Conservation (phyloP, 2,797 vertebrate genomes). For the Sebastolobus altivelis region DNA sequence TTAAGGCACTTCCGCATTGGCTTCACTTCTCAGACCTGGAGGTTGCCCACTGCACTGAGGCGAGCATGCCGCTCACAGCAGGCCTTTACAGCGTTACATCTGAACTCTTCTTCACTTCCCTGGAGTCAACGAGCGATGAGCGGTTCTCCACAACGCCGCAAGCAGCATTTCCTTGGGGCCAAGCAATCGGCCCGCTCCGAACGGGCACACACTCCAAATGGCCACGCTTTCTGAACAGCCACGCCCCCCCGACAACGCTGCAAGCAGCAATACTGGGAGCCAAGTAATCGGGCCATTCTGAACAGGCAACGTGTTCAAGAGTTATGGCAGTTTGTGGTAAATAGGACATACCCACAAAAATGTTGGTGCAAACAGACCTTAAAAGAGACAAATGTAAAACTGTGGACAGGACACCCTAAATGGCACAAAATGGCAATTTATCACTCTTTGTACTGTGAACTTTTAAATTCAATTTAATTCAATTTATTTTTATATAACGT, state of each 20-base stretch:
- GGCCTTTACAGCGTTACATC: not conserved
- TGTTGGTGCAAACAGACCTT: not conserved
- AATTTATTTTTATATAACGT: too few species aligned
- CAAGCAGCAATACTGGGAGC: too few species aligned
- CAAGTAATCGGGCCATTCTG: not conserved
- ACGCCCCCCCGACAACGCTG: too few species aligned
- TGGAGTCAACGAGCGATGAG: too few species aligned
- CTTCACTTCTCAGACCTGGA: not conserved
- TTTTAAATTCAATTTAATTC: not conserved
- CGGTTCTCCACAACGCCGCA: too few species aligned
- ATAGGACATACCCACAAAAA: not conserved
- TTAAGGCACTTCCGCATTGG: not conserved
- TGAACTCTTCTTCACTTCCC: too few species aligned
- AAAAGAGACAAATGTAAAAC: not conserved
- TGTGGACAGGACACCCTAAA: not conserved
- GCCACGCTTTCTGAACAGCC: too few species aligned
- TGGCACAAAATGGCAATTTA: not conserved
- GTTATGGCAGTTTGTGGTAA: not conserved
- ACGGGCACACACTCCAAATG: not conserved
- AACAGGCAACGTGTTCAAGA: not conserved
- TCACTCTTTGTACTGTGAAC: not conserved
- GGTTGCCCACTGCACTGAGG: not conserved
- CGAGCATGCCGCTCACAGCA: not conserved
- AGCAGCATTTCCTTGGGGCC: too few species aligned
- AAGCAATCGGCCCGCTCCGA: not conserved